Conservation (phyloP, 2,888 invertebrate genomes). For the Pardosa pseudoannulata region DNA sequence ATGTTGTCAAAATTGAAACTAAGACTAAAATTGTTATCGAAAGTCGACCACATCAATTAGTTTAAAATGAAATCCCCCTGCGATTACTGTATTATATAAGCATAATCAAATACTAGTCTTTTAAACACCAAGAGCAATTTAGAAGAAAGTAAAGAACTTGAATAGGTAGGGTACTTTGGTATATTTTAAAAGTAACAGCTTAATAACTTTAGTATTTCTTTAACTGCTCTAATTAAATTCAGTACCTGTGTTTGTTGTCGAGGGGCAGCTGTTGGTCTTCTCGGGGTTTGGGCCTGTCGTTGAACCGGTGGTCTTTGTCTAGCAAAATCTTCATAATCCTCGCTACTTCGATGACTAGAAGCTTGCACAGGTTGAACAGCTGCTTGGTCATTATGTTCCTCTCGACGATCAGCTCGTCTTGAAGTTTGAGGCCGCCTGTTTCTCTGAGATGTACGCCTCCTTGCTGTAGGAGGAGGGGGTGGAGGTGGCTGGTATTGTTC, state of each 20-base stretch:
- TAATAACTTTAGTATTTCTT: no score
- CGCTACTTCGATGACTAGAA: slow-evolving; percentile 17
- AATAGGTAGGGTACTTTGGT: no score
- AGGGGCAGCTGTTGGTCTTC: background rate
- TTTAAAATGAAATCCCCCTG: no score
- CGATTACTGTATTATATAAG: no score
- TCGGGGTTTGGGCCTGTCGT: background rate
- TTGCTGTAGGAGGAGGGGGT: background rate
- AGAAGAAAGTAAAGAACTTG: no score
- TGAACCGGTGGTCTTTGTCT: background rate
- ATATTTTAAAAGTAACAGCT: no score
- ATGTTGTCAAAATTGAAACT: no score
- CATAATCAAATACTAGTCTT: no score
- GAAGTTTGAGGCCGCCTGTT: background rate
- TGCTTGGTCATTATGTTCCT: background rate
- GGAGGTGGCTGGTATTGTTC: background rate
- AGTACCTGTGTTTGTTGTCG: slow-evolving; percentile 15
- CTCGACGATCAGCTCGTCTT: background rate
- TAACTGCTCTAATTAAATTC: no score
- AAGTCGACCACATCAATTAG: no score
- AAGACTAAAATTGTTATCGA: no score
- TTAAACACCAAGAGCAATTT: no score
- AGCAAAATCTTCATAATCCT: background rate
- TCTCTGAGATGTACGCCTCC: slow-evolving; percentile 19
- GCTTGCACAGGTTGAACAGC: background rate